Evolutionary conservation across 2,113 vertebrate genomes (phyloP), one percentile per base, ranked within the genome.

Genomic region (Pipa parva): DNA sequence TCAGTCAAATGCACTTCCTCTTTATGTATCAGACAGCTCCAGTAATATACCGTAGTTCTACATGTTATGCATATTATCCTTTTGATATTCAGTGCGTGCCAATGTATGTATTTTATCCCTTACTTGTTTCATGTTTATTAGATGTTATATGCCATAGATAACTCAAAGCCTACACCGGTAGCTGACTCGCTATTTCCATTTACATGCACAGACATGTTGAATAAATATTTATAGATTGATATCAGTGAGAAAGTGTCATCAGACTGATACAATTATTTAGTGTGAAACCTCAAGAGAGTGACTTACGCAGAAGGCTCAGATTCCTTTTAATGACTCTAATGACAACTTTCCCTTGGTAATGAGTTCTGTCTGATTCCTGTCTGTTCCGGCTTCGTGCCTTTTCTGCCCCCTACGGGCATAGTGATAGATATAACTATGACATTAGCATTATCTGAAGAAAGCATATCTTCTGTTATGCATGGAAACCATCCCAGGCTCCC

Each of bases 371-470:
- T 61, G 66, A 70, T 61, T 70, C 57, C 33, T 70, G 46, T 61
- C 66, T 70, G 33, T 61, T 12, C 66, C 28, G 33, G 33, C 46
- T 70, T 61, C 48, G 20, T 60, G 57, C 54, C 58, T 70, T 24
- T 31, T 70, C 66, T 52, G 58, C n/a, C 48, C 48, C 66, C 66
- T 70, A 36, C 45, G 58, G 66, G 66, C 58, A 60, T n/a, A 7
- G 5, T 54, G 24, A 45, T 54, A 54, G 29, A 69, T 39, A 59
- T 61, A 42, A 36, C 29, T 52, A 61, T 28, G 33, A 61, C 36
- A 70, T 70, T 70, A 70, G 49, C 48, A 70, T 70, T 61, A 70
- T 70, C 33, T 31, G 66, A 70, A 70, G 24, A 58, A 70, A 54
- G 36, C 48, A 17, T 12, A 17, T 25, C 39, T 39, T 70, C 51